Base-by-base conservation (phyloP, 2,113 vertebrate species). In the Enhydra lutris region DNA sequence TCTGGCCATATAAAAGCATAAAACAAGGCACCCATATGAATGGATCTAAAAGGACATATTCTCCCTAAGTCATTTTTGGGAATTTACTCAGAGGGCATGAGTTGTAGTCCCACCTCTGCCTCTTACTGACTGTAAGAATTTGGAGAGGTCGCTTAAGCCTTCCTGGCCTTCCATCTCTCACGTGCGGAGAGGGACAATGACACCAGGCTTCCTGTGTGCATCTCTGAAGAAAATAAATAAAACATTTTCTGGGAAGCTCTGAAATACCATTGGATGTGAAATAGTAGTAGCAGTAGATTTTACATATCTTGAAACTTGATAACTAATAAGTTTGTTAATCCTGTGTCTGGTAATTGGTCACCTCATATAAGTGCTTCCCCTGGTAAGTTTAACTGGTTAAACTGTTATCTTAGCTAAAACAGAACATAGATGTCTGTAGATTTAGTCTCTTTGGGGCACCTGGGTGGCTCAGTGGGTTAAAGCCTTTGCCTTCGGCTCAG, bases 381-480 rank as follows among this genome's bases (percentile, higher is more conserved):
- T 69, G 73, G 81, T 13, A 94, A 18, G 57, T 87, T 91, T 79
- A 83, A 29, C 69, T 87, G 88, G 52, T 21, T 36, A 61, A 85
- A 96, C 67, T 92, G 2, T 59, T 97, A 96, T 94, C 57, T 76
- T 90, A 97, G 61, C 59, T 76, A 29, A 83, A 71, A 67, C 29
- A 74, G 11, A 83, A 36, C 45, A 26, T 7, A 86, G 52, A 85
- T 21, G 12, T 82, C n/a, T 36, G 2, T 7, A 36, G 91, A 76
- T 50, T 91, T 55, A 82, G 95, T 88, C 39, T 57, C 34, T 52
- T 52, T 52, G 50, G 50, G 50, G 50, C 50, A 52, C 50, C 50
- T 52, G 50, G 50, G 50, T 52, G 50, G 50, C 50, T 52, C 50
- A 52, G 50, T 50, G 14, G 50, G 50, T 50, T 50, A 50, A 50